phyloP scores from a whole-genome alignment of 2,888 invertebrate genomes.

The Archips crataeganus region DNA sequence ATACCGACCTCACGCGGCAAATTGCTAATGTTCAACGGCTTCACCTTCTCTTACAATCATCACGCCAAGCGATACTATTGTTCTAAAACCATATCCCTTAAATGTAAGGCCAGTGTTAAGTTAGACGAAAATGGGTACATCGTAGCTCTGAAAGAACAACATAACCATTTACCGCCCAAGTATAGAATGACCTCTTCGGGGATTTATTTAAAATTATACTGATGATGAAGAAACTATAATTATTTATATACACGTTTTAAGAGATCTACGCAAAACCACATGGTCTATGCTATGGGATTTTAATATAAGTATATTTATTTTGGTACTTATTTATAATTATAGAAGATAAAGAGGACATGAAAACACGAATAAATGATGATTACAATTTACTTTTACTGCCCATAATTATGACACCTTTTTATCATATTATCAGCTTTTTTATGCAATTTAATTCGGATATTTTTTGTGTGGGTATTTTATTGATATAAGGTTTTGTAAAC shows the following conservation, averaged over 20 bases:
- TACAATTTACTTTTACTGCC: too few relatives aligned
- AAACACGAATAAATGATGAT: not conserved
- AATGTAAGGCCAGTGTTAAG: slow-evolving; percentile 59
- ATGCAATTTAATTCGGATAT: too few relatives aligned
- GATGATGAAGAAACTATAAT: not conserved
- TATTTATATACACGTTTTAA: not conserved
- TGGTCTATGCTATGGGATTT: not conserved
- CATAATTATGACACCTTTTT: too few relatives aligned
- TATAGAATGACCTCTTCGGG: slow-evolving; percentile 24
- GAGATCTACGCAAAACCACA: not conserved
- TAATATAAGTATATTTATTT: not conserved
- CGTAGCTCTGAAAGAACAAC: slow-evolving; percentile 47
- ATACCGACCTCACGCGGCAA: slow-evolving; percentile 32
- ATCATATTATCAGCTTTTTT: too few relatives aligned
- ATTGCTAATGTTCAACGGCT: slow-evolving; percentile 55
- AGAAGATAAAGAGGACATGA: not conserved
- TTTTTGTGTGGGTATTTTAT: too few relatives aligned
- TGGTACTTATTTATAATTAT: not conserved
- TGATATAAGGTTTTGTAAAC: too few relatives aligned
- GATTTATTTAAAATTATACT: slow-evolving; percentile 30
- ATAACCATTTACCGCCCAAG: slow-evolving; percentile 54
- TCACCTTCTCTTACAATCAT: slow-evolving; percentile 59
- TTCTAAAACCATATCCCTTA: slow-evolving; percentile 43
- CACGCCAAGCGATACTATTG: slow-evolving; percentile 50
- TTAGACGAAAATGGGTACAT: slow-evolving; percentile 50